These are phyloP conservation scores for silkworm (Bombyx mori) DNA, from an alignment of 1,140 invertebrate genomes.

Conservation along the genomic window DNA sequence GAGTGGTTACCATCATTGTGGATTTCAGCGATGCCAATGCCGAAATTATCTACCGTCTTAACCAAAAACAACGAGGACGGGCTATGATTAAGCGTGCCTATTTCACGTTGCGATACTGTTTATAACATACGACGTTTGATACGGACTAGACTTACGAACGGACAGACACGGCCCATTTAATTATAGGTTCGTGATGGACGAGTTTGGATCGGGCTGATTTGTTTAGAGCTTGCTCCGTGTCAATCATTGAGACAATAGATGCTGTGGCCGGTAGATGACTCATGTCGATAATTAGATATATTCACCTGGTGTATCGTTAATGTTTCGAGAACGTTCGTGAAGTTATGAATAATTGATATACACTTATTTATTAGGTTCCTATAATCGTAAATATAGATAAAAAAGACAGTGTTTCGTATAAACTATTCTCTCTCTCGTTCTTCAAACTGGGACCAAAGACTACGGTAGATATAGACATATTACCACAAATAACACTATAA, in stretches of 20 bases:
- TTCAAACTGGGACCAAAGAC: too few relatives aligned
- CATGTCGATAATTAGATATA: too few relatives aligned
- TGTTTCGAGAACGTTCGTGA: background rate
- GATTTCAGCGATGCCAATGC: too few relatives aligned
- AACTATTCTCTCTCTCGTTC: too few relatives aligned
- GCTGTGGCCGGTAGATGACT: too few relatives aligned
- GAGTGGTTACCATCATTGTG: too few relatives aligned
- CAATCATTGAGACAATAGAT: constrained; percentile 14
- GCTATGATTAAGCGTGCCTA: too few relatives aligned
- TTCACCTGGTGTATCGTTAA: background rate
- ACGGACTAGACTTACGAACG: constrained; percentile 8
- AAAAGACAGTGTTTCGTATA: too few relatives aligned
- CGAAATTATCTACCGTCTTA: too few relatives aligned
- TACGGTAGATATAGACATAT: too few relatives aligned
- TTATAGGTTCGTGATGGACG: constrained; percentile 29
- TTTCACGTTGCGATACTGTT: constrained; percentile 1
- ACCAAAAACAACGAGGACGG: too few relatives aligned
- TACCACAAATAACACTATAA: too few relatives aligned
- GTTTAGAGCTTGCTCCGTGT: constrained; percentile 14
- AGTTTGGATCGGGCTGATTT: constrained; percentile 20
- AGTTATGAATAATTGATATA: background rate
- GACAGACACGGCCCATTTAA: constrained; percentile 23
- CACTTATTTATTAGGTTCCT: background rate
- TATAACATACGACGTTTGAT: background rate
- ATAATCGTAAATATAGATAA: background rate